A percentile compares a stretch with the other conserved stretches of the same genome.
These are phyloP conservation scores for Litocranius walleri DNA, from an alignment of 2,113 vertebrate species.

Conservation along the genomic window DNA sequence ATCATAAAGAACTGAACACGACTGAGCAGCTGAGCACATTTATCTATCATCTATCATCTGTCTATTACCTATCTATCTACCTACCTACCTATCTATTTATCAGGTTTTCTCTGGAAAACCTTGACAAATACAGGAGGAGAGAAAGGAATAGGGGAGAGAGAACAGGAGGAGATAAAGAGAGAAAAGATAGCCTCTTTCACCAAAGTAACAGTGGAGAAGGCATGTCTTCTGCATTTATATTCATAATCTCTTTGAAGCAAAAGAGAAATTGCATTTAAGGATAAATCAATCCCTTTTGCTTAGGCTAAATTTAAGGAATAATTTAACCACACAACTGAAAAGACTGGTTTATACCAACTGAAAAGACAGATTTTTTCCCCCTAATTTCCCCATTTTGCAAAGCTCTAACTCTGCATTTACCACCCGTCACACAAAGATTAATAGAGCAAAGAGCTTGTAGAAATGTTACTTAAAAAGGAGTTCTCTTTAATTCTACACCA, in stretches of 20 bases:
- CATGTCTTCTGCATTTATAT: background rate
- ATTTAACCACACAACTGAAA: background rate
- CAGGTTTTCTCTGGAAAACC: background rate
- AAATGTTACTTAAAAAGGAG: background rate
- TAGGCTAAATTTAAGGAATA: background rate
- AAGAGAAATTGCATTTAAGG: background rate
- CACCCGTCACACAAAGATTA: background rate
- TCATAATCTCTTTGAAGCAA: background rate
- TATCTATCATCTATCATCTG: background rate
- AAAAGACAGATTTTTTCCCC: background rate
- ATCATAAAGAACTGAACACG: accelerated
- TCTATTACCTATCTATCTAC: background rate
- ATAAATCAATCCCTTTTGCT: background rate
- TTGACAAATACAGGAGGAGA: background rate
- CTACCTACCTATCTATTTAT: background rate
- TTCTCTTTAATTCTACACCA: background rate
- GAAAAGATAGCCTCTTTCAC: background rate
- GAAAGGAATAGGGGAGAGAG: too few relatives aligned
- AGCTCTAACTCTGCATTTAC: background rate
- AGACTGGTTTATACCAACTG: background rate
- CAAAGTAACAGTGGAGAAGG: background rate
- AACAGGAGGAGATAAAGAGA: too few relatives aligned
- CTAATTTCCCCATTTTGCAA: background rate
- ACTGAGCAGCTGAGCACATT: background rate
- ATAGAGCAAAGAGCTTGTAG: background rate